Conservation (phyloP, 2,888 invertebrate species). For the Athalia cordata region DNA sequence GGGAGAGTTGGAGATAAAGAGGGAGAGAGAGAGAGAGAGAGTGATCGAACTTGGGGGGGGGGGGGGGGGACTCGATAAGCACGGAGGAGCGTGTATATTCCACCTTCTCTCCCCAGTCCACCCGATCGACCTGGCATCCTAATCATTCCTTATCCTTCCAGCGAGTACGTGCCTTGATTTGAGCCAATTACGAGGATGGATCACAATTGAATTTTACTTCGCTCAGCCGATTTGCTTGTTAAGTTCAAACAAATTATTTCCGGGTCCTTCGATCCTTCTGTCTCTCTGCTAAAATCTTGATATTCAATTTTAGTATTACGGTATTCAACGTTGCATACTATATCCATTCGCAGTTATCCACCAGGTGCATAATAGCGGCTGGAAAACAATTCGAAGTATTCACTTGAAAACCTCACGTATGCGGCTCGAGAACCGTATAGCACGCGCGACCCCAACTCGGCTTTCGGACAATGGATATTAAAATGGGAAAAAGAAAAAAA, state of each 20-base stretch:
- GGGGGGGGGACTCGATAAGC: conserved; percentile 23
- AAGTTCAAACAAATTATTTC: conserved; percentile 43
- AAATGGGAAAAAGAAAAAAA: background rate
- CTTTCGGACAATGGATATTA: conserved; percentile 36
- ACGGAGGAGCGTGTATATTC: conserved; percentile 45
- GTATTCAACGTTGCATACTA: background rate
- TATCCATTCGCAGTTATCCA: background rate
- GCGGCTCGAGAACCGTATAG: background rate
- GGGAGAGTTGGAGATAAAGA: conserved; percentile 6
- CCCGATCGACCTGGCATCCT: conserved; percentile 54
- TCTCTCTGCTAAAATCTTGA: conserved; percentile 12
- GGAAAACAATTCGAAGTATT: background rate
- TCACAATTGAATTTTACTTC: conserved; percentile 63
- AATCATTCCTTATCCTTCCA: conserved; percentile 63
- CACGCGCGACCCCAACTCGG: background rate
- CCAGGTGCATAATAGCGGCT: no score
- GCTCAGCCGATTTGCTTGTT: conserved; percentile 45
- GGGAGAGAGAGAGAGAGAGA: conserved; percentile 38
- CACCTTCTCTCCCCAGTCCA: conserved; percentile 48
- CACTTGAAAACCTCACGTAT: background rate
- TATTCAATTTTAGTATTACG: conserved; percentile 2
- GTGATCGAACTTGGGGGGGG: conserved; percentile 10
- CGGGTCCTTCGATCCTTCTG: conserved; percentile 7
- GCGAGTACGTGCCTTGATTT: conserved; percentile 59
- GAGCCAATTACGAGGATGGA: conserved; percentile 65